Base-by-base conservation (phyloP, 2,113 vertebrate species). In the Prinia subflava region DNA sequence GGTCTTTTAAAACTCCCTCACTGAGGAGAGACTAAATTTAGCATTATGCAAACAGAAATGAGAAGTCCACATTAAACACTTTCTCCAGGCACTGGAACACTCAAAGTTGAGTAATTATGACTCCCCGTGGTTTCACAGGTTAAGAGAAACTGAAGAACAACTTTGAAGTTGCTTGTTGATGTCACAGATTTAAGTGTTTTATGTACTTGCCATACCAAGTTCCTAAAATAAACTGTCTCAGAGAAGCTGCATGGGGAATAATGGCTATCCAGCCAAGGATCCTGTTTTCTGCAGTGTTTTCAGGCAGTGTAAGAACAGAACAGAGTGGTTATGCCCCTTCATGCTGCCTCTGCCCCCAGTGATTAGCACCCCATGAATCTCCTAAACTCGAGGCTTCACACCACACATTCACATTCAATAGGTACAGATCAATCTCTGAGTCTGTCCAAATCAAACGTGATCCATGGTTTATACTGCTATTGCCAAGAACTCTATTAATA, bases 81-180 rank as follows among this genome's bases (percentile, higher is more conserved):
- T 95, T 83, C 82, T 87, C 75, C 55, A 83, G 82, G 87, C 87
- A 57, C 50, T 90, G 64, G 82, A 94, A 96, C 67, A 59, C 84
- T 95, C 87, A 67, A 91, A 94, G 91, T 64, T 79, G 77, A 95
- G 84, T 83, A 94, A 94, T 94, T 87, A 95, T 55, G 81, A 92
- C 73, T 91, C 90, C 67, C 67, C 0, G 1, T 53, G 78, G 74
- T 91, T 96, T 95, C 90, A 86, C 49, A 95, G 89, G 87, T 94
- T 91, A 88, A 83, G 79, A 80, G 82, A 94, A 96, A 90, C 84
- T 91, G 42, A 82, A 91, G 84, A 87, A 83, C 55, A 70, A 83
- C 94, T 96, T 94, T 94, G 92, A 90, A 92, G 86, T 75, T 86
- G 39, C 95, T 86, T 80, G 83, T 80, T 93, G 92, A 90, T 92